Percentiles rank a stretch among this genome's conserved stretches.
These are phyloP conservation scores for Oligia strigilis DNA, from an alignment of 2,888 invertebrate genomes.

Conservation along the genomic window DNA sequence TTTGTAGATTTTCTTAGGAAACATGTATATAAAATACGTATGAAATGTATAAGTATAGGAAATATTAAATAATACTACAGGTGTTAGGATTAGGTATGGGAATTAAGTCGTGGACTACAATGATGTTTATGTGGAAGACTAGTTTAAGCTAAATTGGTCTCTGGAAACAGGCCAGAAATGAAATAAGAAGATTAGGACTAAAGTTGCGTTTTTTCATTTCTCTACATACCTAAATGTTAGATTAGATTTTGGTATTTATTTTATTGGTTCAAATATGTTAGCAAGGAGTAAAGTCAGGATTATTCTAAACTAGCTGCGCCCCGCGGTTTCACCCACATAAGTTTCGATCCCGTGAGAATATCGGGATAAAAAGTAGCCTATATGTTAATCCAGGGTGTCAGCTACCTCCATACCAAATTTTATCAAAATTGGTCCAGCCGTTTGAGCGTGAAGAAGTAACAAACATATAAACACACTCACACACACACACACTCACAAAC, in stretches of 20 bases:
- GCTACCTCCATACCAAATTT: too few species aligned
- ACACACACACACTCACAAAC: too few species aligned
- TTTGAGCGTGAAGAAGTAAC: too few species aligned
- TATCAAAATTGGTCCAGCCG: too few species aligned
- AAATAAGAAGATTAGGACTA: background rate
- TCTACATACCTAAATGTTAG: background rate
- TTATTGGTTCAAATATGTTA: background rate
- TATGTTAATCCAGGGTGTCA: too few species aligned
- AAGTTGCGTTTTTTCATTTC: background rate
- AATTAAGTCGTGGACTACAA: background rate
- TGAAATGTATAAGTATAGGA: background rate
- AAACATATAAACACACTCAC: too few species aligned
- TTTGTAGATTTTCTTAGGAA: background rate
- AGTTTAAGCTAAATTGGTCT: conserved; percentile 17
- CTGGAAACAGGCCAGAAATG: conserved; percentile 17
- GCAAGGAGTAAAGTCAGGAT: background rate
- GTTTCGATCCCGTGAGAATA: too few species aligned
- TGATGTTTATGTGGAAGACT: background rate
- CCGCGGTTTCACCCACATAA: too few species aligned
- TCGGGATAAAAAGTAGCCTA: too few species aligned
- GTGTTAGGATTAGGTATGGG: background rate
- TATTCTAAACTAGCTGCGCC: background rate
- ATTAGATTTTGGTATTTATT: background rate
- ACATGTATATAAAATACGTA: background rate
- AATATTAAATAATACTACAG: background rate